Base-by-base conservation (phyloP, 2,113 vertebrate species). In the Ptilorrhoa leucosticta region DNA sequence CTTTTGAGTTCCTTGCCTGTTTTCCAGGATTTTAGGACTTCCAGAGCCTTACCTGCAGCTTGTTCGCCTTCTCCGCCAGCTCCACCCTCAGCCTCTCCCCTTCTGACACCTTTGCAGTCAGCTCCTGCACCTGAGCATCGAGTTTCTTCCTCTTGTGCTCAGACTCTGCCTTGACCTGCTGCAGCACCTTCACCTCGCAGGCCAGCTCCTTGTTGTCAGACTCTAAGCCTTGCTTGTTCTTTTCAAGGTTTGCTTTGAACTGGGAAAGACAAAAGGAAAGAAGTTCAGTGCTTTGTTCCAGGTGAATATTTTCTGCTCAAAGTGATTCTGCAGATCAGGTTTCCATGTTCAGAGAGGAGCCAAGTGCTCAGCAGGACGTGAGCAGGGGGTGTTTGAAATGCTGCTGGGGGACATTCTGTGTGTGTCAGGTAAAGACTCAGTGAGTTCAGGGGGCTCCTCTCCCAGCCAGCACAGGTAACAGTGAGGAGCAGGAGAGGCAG, bases 131-230 rank as follows among this genome's bases (percentile, higher is more conserved):
- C 95, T 99, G 99, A 2, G 97, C 94, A 86, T 99, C 99, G 14
- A 99, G 98, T 66, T 99, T 99, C 98, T 99, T 99, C 96, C 99
- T 98, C 98, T 99, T 99, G 93, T 99, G 98, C 77, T 99, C 99
- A 0, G 99, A 99, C 82, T 99, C 99, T 0, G 97, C 97, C 98
- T 98, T 99, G 37, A 98, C 97, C 96, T 99, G 99, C 97, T 99
- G 99, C 87, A 99, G 97, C 17, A 97, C 97, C 97, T 99, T 99
- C 96, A 99, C 99, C 84, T 99, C 99, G 22, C 94, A 98, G 5
- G 98, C 97, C 96, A 99, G 81, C 97, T 99, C 99, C 96, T 99
- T 99, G 98, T 99, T 99, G 94, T 99, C 99, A 0, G 98, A 98
- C 97, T 99, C 99, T 21, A 99, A 97, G 58, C 98, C 98, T 96